phyloP scores from a whole-genome alignment of 2,888 invertebrate genomes.

The Rhamphomyia laevipes region DNA sequence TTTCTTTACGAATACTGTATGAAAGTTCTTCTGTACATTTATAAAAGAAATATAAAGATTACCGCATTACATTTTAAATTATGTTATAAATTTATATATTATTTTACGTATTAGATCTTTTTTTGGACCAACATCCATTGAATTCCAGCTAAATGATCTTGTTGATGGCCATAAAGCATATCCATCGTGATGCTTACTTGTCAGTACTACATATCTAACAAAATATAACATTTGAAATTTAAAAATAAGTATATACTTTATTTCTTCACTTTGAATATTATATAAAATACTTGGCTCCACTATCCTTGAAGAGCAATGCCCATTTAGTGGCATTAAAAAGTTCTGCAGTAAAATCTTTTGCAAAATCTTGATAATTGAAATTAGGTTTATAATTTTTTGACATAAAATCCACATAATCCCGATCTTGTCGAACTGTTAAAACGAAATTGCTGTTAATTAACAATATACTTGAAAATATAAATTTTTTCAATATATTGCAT shows the following conservation, averaged over 20 bases:
- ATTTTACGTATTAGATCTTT: slow-evolving; percentile 56
- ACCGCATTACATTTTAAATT: background rate
- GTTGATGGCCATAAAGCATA: slow-evolving; percentile 74
- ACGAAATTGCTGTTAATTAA: no score
- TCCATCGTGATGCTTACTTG: slow-evolving; percentile 83
- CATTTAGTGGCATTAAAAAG: slow-evolving; percentile 76
- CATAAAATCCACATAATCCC: slow-evolving; percentile 56
- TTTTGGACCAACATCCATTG: slow-evolving; percentile 64
- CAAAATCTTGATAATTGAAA: slow-evolving; percentile 89
- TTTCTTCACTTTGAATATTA: no score
- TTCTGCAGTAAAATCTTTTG: slow-evolving; percentile 75
- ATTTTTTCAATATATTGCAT: no score
- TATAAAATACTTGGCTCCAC: slow-evolving; percentile 85
- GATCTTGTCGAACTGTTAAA: no score
- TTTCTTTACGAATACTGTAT: slow-evolving; percentile 48
- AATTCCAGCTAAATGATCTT: slow-evolving; percentile 74
- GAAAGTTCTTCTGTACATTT: slow-evolving; percentile 57
- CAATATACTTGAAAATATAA: no score
- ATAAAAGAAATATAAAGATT: no score
- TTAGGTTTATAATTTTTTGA: slow-evolving; percentile 66
- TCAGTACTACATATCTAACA: slow-evolving; percentile 68
- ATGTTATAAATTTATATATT: background rate
- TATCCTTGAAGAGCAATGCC: slow-evolving; percentile 67
- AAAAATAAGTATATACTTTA: background rate
- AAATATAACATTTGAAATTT: no score